Evolutionary conservation across 2,797 vertebrate genomes (phyloP), one percentile per base, ranked within the genome.

Genomic region (Pseudochirops cupreus): DNA sequence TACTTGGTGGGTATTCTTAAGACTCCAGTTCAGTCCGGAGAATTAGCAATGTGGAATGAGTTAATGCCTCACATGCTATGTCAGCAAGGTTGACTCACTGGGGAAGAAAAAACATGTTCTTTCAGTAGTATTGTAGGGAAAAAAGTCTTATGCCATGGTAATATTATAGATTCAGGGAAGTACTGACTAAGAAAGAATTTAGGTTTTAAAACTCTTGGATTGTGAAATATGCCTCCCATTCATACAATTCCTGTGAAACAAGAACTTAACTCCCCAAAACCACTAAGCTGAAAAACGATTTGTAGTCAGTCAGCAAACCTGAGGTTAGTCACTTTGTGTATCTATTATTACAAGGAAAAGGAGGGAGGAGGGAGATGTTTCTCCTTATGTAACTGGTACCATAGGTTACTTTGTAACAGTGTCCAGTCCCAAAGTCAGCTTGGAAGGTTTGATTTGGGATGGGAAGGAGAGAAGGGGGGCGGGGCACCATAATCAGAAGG

Each of bases 211-310:
- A 16, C 14, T 46, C 0, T 91, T 74, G 57, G 93, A 62, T 97
- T 98, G 96, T 97, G 97, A 98, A 98, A 97, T 93, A 94, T 31
- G 58, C 95, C 95, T 93, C 28, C 93, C 95, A 93, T 98, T 98
- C 96, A 95, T 92, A 90, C 90, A 91, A 92, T 98, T 98, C 91
- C 95, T 97, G 97, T 96, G 95, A 98, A 98, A 98, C 67, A 91
- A 94, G 95, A 97, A 96, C 96, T 96, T 93, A 62, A 92, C 92
- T 94, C 96, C 74, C 93, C 3, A n/a, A 97, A 95, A 95, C 96
- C 97, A 95, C 96, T 95, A 94, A 98, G 94, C 95, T 94, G 94
- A 97, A 97, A 74, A 82, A 46, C 96, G 33, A 93, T 96, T 97
- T 6, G 31, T 98, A 96, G 95, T 97, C 95, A 95, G 97, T 98